Percentiles rank a stretch among this genome's conserved stretches.
These are phyloP conservation scores for Colletes collaris DNA, from an alignment of 2,888 invertebrate genomes.

Conservation along the genomic window DNA sequence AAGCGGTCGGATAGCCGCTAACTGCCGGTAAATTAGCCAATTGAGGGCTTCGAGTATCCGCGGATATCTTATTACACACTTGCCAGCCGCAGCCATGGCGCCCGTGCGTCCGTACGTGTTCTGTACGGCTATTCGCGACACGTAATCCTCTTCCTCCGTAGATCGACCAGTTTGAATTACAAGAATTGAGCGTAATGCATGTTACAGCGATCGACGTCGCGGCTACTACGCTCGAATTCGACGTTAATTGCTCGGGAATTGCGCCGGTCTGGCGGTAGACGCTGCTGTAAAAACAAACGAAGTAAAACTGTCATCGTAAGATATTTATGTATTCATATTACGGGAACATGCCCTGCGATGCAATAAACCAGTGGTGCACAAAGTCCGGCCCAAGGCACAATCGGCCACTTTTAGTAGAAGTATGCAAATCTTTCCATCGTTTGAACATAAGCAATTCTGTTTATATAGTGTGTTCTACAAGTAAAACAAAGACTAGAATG, in stretches of 20 bases:
- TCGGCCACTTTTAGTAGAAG: too few species aligned
- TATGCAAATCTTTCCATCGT: too few species aligned
- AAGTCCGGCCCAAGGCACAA: too few species aligned
- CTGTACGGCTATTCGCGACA: conserved; percentile 60
- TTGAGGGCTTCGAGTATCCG: conserved; percentile 84
- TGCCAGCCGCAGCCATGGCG: conserved; percentile 77
- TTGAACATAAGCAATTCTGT: too few species aligned
- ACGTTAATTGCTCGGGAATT: not conserved
- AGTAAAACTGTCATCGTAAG: too few species aligned
- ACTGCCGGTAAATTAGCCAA: conserved; percentile 83
- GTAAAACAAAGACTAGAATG: too few species aligned
- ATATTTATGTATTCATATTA: too few species aligned
- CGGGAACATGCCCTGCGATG: too few species aligned
- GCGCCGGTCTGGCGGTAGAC: too few species aligned
- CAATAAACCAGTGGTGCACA: too few species aligned
- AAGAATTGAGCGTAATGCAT: conserved; percentile 45
- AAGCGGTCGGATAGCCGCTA: conserved; percentile 82
- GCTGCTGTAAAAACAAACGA: too few species aligned
- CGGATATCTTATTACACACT: conserved; percentile 83
- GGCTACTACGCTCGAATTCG: conserved; percentile 3
- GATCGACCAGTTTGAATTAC: conserved; percentile 48
- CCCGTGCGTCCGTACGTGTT: conserved; percentile 72
- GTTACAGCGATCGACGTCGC: conserved; percentile 15
- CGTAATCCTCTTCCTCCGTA: conserved; percentile 72
- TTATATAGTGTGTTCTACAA: too few species aligned